phyloP scores from a whole-genome alignment of 2,888 invertebrate genomes.

The Diarsia rubi region DNA sequence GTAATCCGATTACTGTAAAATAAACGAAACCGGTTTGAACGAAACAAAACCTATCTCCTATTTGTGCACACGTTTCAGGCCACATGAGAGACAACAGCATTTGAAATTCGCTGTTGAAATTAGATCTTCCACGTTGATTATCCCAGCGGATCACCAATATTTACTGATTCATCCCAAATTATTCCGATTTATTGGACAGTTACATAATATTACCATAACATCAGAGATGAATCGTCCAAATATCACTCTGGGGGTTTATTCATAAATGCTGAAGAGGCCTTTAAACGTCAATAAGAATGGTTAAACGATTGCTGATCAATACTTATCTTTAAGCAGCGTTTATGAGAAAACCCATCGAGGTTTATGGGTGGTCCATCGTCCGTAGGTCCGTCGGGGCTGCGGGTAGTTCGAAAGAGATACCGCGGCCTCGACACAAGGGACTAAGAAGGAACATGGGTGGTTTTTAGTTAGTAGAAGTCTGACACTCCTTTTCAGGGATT shows the following conservation, averaged over 20 bases:
- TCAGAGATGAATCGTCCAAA: background rate
- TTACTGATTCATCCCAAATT: conserved; percentile 29
- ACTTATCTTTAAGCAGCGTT: background rate
- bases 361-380: background rate
- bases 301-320: background rate
- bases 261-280: background rate
- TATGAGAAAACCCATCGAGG: background rate
- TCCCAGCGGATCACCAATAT: conserved; percentile 7
- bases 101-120: conserved; percentile 48
- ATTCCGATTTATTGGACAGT: conserved; percentile 19
- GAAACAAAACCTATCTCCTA: conserved; percentile 41
- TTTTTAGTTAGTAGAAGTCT: too few relatives aligned
- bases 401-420: too few relatives aligned
- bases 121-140: conserved; percentile 37
- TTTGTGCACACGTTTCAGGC: conserved; percentile 34
- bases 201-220: conserved; percentile 1
- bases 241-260: background rate
- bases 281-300: background rate
- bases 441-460: too few relatives aligned
- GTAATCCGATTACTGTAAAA: conserved; percentile 49
- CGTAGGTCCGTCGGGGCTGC: too few relatives aligned
- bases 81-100: conserved; percentile 38
- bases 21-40: conserved; percentile 27
- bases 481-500: too few relatives aligned
- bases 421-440: too few relatives aligned